Percentiles rank a stretch among this genome's conserved stretches.
Evolutionary conservation across 2,113 vertebrate genomes (phyloP).

Genomic region (Colossoma macropomum): DNA sequence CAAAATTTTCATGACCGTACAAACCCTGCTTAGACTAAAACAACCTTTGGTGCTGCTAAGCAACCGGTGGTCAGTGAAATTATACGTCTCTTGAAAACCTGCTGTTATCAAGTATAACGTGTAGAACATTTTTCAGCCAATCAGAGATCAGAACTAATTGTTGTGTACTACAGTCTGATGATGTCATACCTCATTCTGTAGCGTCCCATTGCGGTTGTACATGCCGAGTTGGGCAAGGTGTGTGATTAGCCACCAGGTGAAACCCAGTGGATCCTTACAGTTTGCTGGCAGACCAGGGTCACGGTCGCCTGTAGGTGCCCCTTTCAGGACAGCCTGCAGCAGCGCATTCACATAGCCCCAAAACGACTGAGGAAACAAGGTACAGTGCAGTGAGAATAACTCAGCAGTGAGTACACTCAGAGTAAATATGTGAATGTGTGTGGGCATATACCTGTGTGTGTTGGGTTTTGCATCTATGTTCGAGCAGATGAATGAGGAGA

Average conservation of each 20-base stretch:
- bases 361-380: constrained; percentile 79
- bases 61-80: too few relatives aligned
- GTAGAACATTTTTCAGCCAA: too few relatives aligned
- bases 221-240: constrained; percentile 86
- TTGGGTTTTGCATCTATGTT: constrained; percentile 84
- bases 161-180: too few relatives aligned
- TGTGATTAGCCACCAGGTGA: constrained; percentile 92
- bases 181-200: constrained; percentile 80
- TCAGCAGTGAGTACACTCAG: neutral
- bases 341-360: constrained; percentile 87
- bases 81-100: too few relatives aligned
- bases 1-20: too few relatives aligned
- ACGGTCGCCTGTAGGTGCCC: constrained; percentile 60
- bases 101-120: too few relatives aligned
- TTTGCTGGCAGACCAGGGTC: constrained; percentile 68
- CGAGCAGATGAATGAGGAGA: constrained; percentile 87
- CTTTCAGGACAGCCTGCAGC: constrained; percentile 74
- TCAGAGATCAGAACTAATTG: too few relatives aligned
- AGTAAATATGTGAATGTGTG: constrained; percentile 3
- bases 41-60: too few relatives aligned
- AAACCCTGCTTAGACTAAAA: too few relatives aligned
- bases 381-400: constrained; percentile 10
- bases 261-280: constrained; percentile 88
- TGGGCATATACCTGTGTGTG: constrained; percentile 82
- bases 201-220: constrained; percentile 81